Evolutionary conservation across 2,888 invertebrate species (phyloP), one percentile per base, ranked within the genome.

Genomic region (Drosophila greeni): DNA sequence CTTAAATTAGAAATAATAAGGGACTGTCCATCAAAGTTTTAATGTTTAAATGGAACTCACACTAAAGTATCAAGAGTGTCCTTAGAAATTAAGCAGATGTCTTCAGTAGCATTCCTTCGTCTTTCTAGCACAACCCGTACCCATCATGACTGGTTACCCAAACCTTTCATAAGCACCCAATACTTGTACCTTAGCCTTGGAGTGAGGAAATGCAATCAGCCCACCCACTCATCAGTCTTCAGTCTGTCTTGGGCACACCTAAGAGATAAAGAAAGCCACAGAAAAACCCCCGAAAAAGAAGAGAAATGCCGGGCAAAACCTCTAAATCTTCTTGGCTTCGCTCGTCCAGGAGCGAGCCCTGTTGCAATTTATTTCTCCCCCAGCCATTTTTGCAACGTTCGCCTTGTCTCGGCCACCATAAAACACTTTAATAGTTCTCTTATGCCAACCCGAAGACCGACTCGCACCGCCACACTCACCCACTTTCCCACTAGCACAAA

Each of bases 341-440:
- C 6, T 55, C 36, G 62, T 52, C 62, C 52, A 61, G 51, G 24
- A 43, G 62, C 52, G 18, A 43, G 62, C 40, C 43, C 62, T 86
- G 84, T 80, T 84, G 84, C 87, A 86, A 87, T 62, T 87, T 87
- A 87, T 86, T 86, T 86, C 83, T 85, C 76, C 60, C 66, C 66
- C 72, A 69, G 74, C 33, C 45, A 26, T 29, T 43, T 33, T 51
- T 51, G 61, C 31, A 49, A 31, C 45, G 49, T 43, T 40, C 70
- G 78, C 80, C 87, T 86, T 87, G 87, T 87, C 87, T 87, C 76
- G 81, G 84, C 81, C 83, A 85, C 86, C 86, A 88, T 87, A 87
- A 87, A 87, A 88, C 88, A 88, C 88, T 88, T 87, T 87, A 86
- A 88, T 87, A 87, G 87, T 87, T 87, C 85, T 78, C 48, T 85